Percentiles rank a stretch among this genome's conserved stretches.
Evolutionary conservation across 2,797 vertebrate genomes (phyloP).

Genomic region (Anguilla pacifica): DNA sequence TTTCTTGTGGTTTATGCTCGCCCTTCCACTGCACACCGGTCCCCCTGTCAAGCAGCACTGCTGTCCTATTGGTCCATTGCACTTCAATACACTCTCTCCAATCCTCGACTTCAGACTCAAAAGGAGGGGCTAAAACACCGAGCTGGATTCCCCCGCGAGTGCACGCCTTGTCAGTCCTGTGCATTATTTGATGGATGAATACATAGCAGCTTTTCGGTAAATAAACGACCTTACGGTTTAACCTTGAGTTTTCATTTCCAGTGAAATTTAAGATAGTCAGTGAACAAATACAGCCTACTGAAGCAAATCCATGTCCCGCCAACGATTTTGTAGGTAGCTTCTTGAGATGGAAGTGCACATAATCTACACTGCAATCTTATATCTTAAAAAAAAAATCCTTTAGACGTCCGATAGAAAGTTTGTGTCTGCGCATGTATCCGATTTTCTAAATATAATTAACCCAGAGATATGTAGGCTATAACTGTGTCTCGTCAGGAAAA

Average conservation of each 20-base stretch:
- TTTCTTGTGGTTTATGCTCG: slow-evolving; percentile 41
- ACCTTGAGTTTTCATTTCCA: neutral
- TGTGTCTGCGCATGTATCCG: too few species aligned
- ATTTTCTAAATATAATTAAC: too few species aligned
- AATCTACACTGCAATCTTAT: neutral
- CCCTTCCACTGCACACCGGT: slow-evolving; percentile 45
- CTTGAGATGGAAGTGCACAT: neutral
- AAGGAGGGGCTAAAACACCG: slow-evolving; percentile 62
- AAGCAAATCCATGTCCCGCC: neutral
- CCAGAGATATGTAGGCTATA: too few species aligned
- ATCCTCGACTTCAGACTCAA: slow-evolving; percentile 40
- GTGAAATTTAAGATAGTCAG: neutral
- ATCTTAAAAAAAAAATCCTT: too few species aligned
- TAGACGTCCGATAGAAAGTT: too few species aligned
- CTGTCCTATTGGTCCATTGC: slow-evolving; percentile 68
- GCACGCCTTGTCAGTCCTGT: slow-evolving; percentile 15
- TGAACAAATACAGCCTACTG: neutral
- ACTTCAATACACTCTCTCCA: slow-evolving; percentile 39
- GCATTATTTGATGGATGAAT: neutral
- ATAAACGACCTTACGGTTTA: neutral
- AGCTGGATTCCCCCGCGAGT: slow-evolving; percentile 25
- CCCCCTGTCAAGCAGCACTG: slow-evolving; percentile 60
- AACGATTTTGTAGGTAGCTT: neutral
- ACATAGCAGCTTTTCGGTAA: neutral
- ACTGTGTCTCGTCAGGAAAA: too few species aligned